Percentiles rank a stretch among this genome's conserved stretches.
phyloP scores from a whole-genome alignment of 2,797 vertebrate species.

The Myotis daubentonii region DNA sequence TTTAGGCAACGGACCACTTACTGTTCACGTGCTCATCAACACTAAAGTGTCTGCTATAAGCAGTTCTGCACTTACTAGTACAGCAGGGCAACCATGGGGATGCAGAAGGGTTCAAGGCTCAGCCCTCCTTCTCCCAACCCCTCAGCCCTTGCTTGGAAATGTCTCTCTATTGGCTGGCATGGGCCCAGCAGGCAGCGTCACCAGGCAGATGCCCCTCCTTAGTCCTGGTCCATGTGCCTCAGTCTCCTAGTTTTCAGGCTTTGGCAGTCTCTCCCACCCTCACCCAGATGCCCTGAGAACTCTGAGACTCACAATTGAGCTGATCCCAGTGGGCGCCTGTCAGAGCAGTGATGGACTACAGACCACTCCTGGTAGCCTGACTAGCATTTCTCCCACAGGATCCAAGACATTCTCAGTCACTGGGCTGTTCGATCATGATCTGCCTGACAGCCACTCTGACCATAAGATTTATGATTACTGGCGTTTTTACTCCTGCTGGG shows the following conservation, averaged over 20 bases:
- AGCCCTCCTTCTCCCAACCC: no score
- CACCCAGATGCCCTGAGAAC: no score
- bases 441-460: not conserved
- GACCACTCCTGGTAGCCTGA: not conserved
- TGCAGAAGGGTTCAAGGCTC: not conserved
- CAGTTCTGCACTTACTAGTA: no score
- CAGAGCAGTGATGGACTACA: not conserved
- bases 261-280: not conserved
- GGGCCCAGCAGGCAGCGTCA: not conserved
- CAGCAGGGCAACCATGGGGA: rapidly evolving
- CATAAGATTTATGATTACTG: not conserved
- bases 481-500: not conserved
- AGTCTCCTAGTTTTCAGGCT: not conserved
- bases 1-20: not conserved
- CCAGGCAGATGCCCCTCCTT: not conserved
- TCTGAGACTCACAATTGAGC: not conserved
- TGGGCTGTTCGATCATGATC: not conserved
- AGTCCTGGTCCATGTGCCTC: not conserved
- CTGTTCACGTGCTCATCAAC: rapidly evolving
- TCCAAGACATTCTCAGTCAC: not conserved
- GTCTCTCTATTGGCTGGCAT: not conserved
- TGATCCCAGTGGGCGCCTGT: not conserved
- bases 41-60: not conserved
- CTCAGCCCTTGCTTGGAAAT: not conserved
- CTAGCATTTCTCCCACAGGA: not conserved